Base-by-base conservation (phyloP, 2,797 vertebrate genomes). In the Gorsachius magnificus region DNA sequence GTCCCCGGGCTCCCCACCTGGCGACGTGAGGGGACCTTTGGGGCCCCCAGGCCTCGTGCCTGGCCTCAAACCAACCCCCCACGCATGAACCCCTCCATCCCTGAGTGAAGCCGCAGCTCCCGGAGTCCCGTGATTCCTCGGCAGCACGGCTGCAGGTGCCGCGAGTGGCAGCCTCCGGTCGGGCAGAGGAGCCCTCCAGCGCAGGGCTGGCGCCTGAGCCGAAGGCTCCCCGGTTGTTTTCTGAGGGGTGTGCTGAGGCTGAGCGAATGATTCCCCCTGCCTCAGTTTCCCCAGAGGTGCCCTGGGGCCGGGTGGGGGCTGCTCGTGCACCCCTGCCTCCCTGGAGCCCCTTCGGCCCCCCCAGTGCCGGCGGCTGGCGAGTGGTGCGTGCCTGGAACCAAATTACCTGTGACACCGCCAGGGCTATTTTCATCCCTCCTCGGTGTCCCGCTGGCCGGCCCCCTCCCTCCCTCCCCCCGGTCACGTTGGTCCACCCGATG, bases 361-460 rank as follows among this genome's bases (percentile, higher is more conserved):
- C 45, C 69, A 1, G 68, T 9, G 12, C 89, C 63, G 91, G 43
- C 36, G 16, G 92, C 38, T 69, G 93, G 77, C 24, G 25, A 87
- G 81, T 1, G 50, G 69, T 90, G 75, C 26, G 14, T 71, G 90
- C 74, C 80, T 4, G 90, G 81, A 90, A 92, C 91, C 86, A 83
- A 88, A 94, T 93, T 78, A 38, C 89, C 77, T 86, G 70, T 64
- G 86, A 38, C 89, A 81, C 93, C 22, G 45, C 83, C 69, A 71
- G 74, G 83, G 92, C 96, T 95, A 94, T 95, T 96, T 96, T 95
- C 86, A 86, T 93, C 92, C 48, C 69, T 90, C 21, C 53, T 63
- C 38, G 38, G n/a, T n/a, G n/a, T n/a, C n/a, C n/a, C n/a, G n/a
- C n/a, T n/a, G n/a, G n/a, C n/a, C n/a, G n/a, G n/a, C n/a, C n/a